Evolutionary conservation across 2,888 invertebrate genomes (phyloP), one percentile per base, ranked within the genome.

Genomic region (Tortrix viridana): DNA sequence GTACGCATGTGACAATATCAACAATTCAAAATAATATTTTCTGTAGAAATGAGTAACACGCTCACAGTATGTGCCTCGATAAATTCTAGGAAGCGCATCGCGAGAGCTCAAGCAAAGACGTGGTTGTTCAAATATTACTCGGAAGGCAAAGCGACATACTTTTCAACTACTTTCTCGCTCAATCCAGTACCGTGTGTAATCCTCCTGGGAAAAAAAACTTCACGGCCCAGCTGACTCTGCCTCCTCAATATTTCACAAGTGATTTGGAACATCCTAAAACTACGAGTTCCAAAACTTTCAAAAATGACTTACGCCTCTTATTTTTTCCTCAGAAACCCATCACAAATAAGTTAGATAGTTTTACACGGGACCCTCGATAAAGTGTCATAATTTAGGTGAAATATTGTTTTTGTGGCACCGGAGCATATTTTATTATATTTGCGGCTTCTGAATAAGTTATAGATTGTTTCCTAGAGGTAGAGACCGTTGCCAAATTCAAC

Each of bases 361-460:
- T 86, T 83, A 86, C 84, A 86, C 81, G 74, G 80, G 79, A 76
- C 87, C 84, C 84, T 84, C 87, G 84, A 84, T 84, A 86, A 85
- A 86, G 81, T 87, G 88, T 85, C 87, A 86, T 86, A 86, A 86
- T 88, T 85, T 85, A 80, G 72, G 78, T 87, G 83, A 88, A 82
- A 85, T 85, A 86, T 85, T 84, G 83, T 86, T 83, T 83, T 77
- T 78, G 75, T 79, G 75, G 71, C 68, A 76, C 70, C 73, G 74
- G 74, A 82, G 74, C 81, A 82, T 84, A 83, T 82, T 82, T 79
- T 75, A 79, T 78, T 82, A 80, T 81, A 80, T 82, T 82, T 82
- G 81, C 71, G 81, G 81, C 72, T 76, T 77, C 72, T 73, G 75
- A 81, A 77, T 76, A 80, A 81, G 71, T 76, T 75, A 76, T 74